Evolutionary conservation across 53 echinoderm and acorn worm species (phyloP), one percentile per base, ranked within the genome.

Genomic region (Zoroaster sp.): DNA sequence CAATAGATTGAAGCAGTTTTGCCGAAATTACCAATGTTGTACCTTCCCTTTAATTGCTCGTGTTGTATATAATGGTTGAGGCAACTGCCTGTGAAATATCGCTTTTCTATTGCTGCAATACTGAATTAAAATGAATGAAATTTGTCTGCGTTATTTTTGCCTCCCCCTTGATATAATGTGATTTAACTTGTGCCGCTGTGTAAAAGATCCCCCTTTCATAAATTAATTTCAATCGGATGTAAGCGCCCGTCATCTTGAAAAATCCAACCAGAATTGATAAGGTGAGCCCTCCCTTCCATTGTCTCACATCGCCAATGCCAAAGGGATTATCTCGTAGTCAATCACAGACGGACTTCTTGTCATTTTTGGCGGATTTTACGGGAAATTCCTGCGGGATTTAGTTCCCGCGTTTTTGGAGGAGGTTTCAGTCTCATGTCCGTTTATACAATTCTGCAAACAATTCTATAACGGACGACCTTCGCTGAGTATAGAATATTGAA

Each of bases 341-440:
- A 79, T 79, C 59, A 59, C 9, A 55, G 63, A 63, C 79, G 40
- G 79, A 79, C 79, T 33, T 55, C 59, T 79, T 63, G 79, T 79
- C 59, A 79, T 79, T 59, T 79, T 63, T 79, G 11, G 79, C 79
- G 79, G 79, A 59, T 79, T 63, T 52, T 47, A 75, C 46, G 15
- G 49, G 74, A 13, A 45, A 31, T 28, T 51, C 76, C 76, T 34
- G 1, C 51, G 76, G 76, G 76, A 79, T 37, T 79, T 79, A 21
- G 36, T 54, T 32, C 12, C n/a, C 18, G 6, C 21, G n/a, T 14
- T 6, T 37, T 39, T 35, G 0, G 71, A 18, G 36, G 3, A 34
- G 13, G 69, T 69, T 36, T 33, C 23, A 25, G 14, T 71, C 5
- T 5, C n/a, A n/a, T n/a, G n/a, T 8, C 38, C 6, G 17, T 53